Evolutionary conservation across 1,140 invertebrate species (phyloP).

Genomic region (Zaprionus ghesquierei): DNA sequence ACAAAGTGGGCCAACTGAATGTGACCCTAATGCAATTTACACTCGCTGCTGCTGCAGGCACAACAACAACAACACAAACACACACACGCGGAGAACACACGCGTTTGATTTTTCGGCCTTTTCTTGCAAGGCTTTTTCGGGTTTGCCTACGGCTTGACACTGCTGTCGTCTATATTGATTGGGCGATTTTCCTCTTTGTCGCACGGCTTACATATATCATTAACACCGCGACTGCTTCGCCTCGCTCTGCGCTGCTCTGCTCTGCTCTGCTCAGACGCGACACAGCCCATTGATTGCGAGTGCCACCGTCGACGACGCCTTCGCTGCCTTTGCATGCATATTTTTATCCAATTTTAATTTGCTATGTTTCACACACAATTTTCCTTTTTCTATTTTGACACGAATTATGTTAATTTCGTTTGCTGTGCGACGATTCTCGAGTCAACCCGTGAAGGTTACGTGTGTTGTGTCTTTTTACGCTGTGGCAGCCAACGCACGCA

Average conservation of each 20-base stretch:
- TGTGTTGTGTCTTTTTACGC: constrained; percentile 36
- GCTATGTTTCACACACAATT: neutral
- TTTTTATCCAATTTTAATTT: constrained; percentile 1
- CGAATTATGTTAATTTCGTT: constrained; percentile 26
- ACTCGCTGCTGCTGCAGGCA: constrained; percentile 10
- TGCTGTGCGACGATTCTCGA: constrained; percentile 20
- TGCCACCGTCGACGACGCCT: neutral
- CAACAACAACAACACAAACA: neutral
- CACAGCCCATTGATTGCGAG: neutral
- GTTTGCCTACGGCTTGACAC: constrained; percentile 18
- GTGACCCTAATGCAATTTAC: constrained; percentile 59
- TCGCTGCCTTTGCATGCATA: neutral
- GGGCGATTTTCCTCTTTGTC: constrained; percentile 10
- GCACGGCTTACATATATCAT: constrained; percentile 1
- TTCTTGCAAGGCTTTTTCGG: constrained; percentile 2
- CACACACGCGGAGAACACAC: neutral
- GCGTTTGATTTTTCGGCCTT: neutral
- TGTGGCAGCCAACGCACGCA: constrained; percentile 55
- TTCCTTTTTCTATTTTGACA: constrained; percentile 2
- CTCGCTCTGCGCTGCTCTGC: neutral
- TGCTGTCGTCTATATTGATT: constrained; percentile 22
- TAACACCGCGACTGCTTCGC: neutral
- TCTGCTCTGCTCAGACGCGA: neutral
- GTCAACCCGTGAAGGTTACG: constrained; percentile 20
- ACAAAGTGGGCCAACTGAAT: constrained; percentile 30